Evolutionary conservation across 2,797 vertebrate genomes (phyloP).

Genomic region (Peromyscus nudipes): DNA sequence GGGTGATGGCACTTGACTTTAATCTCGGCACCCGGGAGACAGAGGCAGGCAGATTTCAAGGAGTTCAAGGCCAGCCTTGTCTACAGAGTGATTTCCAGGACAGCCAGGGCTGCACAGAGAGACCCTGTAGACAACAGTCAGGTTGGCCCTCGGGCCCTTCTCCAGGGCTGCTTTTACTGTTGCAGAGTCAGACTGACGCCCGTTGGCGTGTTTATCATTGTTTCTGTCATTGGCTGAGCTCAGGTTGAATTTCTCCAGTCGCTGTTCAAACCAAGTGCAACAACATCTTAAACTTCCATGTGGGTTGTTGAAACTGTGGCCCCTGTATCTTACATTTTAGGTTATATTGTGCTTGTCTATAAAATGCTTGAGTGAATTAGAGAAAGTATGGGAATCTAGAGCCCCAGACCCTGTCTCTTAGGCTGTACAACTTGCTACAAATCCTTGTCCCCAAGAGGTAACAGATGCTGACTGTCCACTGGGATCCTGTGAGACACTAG

Average conservation of each 20-base stretch:
- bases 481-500: neutral
- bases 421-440: neutral
- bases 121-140: neutral
- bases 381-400: neutral
- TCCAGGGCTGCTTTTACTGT: neutral
- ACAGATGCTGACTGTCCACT: neutral
- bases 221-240: neutral
- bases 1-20: neutral
- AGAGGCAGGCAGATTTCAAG: neutral
- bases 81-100: neutral
- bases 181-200: neutral
- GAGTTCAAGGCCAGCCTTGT: neutral
- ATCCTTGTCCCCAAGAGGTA: neutral
- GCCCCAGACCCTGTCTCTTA: neutral
- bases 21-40: neutral
- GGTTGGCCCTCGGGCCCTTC: neutral
- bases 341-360: neutral
- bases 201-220: neutral
- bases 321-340: neutral
- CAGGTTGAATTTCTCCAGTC: neutral
- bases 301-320: neutral
- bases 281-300: neutral
- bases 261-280: neutral
- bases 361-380: neutral
- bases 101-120: neutral